A percentile compares a stretch with the other conserved stretches of the same genome.
Conservation (phyloP, 2,888 invertebrate genomes). For the Poecilobothrus nobilitatus region DNA sequence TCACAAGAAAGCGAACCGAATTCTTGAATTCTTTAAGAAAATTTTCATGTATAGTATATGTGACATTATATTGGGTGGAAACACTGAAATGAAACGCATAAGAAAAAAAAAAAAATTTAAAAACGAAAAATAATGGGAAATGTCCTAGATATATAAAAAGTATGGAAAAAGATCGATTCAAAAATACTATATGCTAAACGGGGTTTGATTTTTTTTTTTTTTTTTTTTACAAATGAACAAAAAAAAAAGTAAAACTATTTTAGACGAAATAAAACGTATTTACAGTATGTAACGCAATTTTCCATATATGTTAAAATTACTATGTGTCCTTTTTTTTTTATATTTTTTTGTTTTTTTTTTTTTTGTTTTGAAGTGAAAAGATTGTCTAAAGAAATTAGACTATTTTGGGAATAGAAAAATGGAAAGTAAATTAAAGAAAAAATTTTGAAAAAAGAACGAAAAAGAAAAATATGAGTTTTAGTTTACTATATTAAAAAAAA, state of each 20-base stretch:
- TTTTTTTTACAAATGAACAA: too few relatives aligned
- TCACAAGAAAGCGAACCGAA: neutral
- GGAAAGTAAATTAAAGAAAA: neutral
- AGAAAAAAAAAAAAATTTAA: neutral
- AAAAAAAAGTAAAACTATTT: too few relatives aligned
- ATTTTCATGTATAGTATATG: too few relatives aligned
- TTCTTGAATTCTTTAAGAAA: neutral
- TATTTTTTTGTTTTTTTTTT: neutral
- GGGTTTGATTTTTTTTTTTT: too few relatives aligned
- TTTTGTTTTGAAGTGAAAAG: neutral
- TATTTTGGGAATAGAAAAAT: neutral
- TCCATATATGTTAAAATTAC: neutral
- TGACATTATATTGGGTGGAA: neutral
- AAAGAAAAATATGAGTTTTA: neutral
- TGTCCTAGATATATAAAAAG: neutral
- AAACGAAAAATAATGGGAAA: neutral
- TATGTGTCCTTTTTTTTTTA: slow-evolving; percentile 4
- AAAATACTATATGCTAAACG: too few relatives aligned
- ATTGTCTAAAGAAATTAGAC: slow-evolving; percentile 2
- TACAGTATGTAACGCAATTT: slow-evolving; percentile 8
- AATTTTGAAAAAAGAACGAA: neutral
- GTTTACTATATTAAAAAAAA: too few relatives aligned
- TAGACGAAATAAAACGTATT: neutral
- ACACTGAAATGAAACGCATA: neutral
- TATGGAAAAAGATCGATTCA: neutral